Evolutionary conservation across 2,797 vertebrate genomes (phyloP).

Genomic region (Sebastes steindachneri): DNA sequence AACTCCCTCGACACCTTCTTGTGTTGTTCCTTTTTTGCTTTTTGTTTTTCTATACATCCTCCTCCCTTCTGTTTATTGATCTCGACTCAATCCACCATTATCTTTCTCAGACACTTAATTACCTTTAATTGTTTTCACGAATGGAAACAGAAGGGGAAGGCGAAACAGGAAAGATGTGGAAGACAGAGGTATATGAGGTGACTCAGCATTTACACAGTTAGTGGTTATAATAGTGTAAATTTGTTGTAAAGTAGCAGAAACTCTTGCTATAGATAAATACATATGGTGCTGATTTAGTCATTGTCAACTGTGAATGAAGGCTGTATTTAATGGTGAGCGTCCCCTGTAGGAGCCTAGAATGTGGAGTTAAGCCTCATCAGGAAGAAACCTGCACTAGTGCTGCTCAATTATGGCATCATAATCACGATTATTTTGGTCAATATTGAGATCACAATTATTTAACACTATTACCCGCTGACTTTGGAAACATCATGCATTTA

Average conservation of each 20-base stretch:
- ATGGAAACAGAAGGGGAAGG: background rate
- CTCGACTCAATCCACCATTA: conserved; percentile 6
- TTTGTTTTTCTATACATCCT: background rate
- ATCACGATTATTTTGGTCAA: no score
- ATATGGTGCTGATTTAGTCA: background rate
- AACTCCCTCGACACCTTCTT: background rate
- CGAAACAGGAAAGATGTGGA: background rate
- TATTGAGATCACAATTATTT: no score
- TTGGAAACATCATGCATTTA: no score
- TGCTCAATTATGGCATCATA: no score
- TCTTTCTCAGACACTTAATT: conserved; percentile 12
- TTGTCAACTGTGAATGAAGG: background rate
- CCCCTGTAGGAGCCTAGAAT: background rate
- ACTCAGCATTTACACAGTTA: background rate
- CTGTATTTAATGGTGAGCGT: background rate
- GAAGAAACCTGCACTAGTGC: background rate
- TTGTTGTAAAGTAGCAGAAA: background rate
- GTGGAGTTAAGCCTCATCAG: background rate
- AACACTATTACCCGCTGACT: no score
- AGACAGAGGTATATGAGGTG: background rate
- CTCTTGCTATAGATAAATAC: background rate
- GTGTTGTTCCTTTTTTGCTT: background rate
- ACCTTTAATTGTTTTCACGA: conserved; percentile 25
- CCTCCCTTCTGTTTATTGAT: conserved; percentile 20
- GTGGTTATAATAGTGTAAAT: background rate